These are phyloP conservation scores for Dicyrtomina minuta DNA, from an alignment of 2,888 invertebrate genomes.

Conservation along the genomic window DNA sequence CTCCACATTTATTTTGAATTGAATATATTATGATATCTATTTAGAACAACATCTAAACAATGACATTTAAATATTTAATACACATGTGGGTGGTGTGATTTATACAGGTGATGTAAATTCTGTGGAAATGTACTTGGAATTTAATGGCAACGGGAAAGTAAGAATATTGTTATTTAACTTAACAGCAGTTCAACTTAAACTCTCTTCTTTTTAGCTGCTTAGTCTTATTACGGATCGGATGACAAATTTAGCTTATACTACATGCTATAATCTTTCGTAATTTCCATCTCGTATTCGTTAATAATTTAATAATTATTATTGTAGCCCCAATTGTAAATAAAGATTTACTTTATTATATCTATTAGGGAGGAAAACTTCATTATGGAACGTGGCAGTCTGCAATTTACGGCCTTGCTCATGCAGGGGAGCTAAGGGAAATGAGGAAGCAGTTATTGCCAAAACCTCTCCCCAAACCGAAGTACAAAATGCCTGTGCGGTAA, in stretches of 20 bases:
- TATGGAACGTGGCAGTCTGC: conserved; percentile 89
- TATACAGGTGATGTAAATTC: conserved; percentile 71
- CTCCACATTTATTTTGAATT: no score
- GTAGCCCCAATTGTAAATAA: not conserved
- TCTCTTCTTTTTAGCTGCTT: not conserved
- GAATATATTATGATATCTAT: no score
- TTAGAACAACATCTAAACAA: no score
- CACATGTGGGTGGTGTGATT: no score
- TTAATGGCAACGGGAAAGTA: conserved; percentile 49
- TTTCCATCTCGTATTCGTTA: no score
- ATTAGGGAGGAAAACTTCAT: conserved; percentile 61
- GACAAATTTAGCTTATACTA: no score
- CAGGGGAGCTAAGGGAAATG: conserved; percentile 65
- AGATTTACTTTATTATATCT: not conserved
- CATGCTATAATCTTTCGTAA: no score
- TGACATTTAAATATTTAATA: no score
- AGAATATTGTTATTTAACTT: not conserved
- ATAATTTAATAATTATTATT: not conserved
- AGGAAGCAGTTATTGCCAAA: conserved; percentile 69
- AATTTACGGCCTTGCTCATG: conserved; percentile 71
- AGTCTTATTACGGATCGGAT: no score
- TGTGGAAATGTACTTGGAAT: conserved; percentile 65
- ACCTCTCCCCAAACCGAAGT: conserved; percentile 65
- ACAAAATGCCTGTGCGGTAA: conserved; percentile 65
- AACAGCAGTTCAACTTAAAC: not conserved